Evolutionary conservation across 2,113 vertebrate species (phyloP).

Genomic region (Anoura caudifer): DNA sequence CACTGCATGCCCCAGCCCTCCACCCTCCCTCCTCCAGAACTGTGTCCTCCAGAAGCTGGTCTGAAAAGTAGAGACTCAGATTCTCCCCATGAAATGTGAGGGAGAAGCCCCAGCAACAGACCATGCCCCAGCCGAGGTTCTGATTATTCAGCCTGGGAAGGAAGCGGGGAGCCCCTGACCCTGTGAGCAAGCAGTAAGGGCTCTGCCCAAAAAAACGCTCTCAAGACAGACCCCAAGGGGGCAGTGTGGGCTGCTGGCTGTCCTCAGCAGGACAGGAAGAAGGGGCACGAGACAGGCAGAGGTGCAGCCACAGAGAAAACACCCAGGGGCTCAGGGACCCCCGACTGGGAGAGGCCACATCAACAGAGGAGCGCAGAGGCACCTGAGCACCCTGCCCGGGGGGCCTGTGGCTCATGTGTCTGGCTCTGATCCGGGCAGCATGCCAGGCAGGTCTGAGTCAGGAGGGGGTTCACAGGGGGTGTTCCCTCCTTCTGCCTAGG

Average conservation of each 20-base stretch:
- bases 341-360: not conserved
- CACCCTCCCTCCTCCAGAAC: not conserved
- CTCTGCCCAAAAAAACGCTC: not conserved
- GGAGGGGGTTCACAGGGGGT: not conserved
- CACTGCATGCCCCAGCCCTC: not conserved
- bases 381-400: not conserved
- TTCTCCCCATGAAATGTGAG: not conserved
- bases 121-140: not conserved
- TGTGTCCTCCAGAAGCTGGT: not conserved
- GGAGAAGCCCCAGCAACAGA: not conserved
- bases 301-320: not conserved
- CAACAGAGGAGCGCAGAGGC: not conserved
- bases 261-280: not conserved
- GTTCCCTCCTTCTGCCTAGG: not conserved
- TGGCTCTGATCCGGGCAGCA: conserved; percentile 44
- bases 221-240: not conserved
- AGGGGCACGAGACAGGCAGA: not conserved
- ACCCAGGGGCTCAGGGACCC: not conserved
- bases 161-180: not conserved
- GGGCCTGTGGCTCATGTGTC: not conserved
- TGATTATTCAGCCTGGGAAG: not conserved
- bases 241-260: not conserved
- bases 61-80: not conserved
- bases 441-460: not conserved
- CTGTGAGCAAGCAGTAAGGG: not conserved